Evolutionary conservation across 2,797 vertebrate species (phyloP).

Genomic region (Threskiornis aethiopicus): DNA sequence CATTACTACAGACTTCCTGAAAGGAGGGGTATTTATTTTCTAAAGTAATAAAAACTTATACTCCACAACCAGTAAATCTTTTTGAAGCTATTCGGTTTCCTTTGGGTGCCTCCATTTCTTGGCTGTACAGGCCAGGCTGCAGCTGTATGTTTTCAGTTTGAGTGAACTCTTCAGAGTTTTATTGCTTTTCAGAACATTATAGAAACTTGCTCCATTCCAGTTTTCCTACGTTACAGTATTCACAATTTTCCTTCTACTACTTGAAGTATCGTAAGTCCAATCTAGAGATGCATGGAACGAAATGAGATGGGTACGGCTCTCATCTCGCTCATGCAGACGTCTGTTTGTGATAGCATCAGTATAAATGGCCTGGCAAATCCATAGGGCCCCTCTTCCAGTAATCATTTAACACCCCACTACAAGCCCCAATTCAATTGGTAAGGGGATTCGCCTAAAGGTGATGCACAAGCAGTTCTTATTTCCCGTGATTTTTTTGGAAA

Average conservation of each 20-base stretch:
- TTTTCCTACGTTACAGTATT: not conserved
- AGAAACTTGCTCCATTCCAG: not conserved
- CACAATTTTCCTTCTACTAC: not conserved
- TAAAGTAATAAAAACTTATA: not conserved
- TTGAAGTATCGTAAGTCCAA: not conserved
- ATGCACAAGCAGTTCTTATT: not conserved
- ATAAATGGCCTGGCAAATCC: not conserved
- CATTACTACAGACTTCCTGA: not conserved
- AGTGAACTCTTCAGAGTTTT: not conserved
- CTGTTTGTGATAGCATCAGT: not conserved
- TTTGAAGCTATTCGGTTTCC: not conserved
- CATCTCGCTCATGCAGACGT: not conserved
- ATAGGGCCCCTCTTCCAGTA: not conserved
- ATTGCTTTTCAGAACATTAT: not conserved
- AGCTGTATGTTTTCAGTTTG: not conserved
- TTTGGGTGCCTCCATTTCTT: not conserved
- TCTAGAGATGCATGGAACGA: not conserved
- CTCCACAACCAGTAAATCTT: not conserved
- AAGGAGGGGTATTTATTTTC: not conserved
- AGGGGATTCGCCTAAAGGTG: not conserved
- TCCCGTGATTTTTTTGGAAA: not conserved
- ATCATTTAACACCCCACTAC: not conserved
- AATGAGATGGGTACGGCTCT: not conserved
- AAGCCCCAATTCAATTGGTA: fast-evolving
- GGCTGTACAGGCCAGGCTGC: not conserved